phyloP scores from a whole-genome alignment of 2,888 invertebrate genomes.

The Athrips mouffetella region DNA sequence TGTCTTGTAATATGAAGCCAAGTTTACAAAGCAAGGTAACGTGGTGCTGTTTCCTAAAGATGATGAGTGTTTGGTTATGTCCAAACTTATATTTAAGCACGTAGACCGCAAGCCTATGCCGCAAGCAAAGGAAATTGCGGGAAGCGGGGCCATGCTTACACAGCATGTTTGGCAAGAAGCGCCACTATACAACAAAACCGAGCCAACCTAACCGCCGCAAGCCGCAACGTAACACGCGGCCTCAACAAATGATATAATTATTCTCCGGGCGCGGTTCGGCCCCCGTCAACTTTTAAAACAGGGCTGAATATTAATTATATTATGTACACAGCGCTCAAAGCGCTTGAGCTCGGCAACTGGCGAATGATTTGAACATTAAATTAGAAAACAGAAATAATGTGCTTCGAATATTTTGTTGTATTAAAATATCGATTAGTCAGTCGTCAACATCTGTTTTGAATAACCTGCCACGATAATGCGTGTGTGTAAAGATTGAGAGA shows the following conservation, averaged over 20 bases:
- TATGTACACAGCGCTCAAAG: neutral
- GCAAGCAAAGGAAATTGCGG: slow-evolving; percentile 63
- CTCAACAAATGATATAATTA: slow-evolving; percentile 16
- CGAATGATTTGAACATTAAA: neutral
- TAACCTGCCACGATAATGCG: slow-evolving; percentile 28
- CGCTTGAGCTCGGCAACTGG: neutral
- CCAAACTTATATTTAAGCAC: slow-evolving; percentile 14
- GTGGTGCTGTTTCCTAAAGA: neutral
- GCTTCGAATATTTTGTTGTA: neutral
- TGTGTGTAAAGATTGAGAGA: neutral
- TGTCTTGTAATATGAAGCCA: neutral
- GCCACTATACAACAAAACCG: slow-evolving; percentile 20
- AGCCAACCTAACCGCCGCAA: too few species aligned
- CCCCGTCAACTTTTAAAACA: slow-evolving; percentile 2
- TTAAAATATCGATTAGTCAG: slow-evolving; percentile 33
- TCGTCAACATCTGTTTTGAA: slow-evolving; percentile 43
- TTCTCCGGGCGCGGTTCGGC: slow-evolving; percentile 9
- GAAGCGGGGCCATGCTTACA: slow-evolving; percentile 55
- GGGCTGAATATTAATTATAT: neutral
- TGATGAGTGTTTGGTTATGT: slow-evolving; percentile 3
- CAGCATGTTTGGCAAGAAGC: slow-evolving; percentile 52
- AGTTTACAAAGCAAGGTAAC: neutral
- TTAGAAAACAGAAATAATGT: neutral
- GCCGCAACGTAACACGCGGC: neutral
- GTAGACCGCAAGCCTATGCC: slow-evolving; percentile 26